phyloP scores from a whole-genome alignment of 2,888 invertebrate species.

The Cabera pusaria region DNA sequence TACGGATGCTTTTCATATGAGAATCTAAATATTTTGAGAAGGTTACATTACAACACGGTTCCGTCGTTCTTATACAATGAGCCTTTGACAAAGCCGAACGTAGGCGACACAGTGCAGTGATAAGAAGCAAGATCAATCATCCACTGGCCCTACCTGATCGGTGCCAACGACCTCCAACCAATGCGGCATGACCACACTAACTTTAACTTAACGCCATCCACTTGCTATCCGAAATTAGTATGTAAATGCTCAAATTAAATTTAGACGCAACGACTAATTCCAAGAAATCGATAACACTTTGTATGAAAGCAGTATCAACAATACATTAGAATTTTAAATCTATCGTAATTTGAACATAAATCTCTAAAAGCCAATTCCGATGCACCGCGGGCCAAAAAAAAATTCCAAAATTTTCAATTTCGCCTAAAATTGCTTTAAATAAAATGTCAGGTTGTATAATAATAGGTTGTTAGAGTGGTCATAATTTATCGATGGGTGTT shows the following conservation, averaged over 20 bases:
- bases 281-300: slow-evolving; percentile 38
- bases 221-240: slow-evolving; percentile 51
- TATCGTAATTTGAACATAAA: slow-evolving; percentile 61
- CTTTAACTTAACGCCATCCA: slow-evolving; percentile 58
- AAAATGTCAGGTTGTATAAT: slow-evolving; percentile 77
- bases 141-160: slow-evolving; percentile 74
- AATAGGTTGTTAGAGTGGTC: slow-evolving; percentile 73
- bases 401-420: slow-evolving; percentile 71
- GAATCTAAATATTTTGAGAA: slow-evolving; percentile 9
- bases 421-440: slow-evolving; percentile 64
- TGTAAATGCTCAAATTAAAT: slow-evolving; percentile 46
- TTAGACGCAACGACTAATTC: slow-evolving; percentile 34
- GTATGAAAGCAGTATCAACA: slow-evolving; percentile 38
- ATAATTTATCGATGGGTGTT: slow-evolving; percentile 77
- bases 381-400: slow-evolving; percentile 70
- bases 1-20: background rate
- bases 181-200: slow-evolving; percentile 68
- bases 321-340: slow-evolving; percentile 56
- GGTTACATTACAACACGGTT: slow-evolving; percentile 59
- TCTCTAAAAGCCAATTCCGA: slow-evolving; percentile 63
- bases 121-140: slow-evolving; percentile 81
- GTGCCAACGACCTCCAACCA: slow-evolving; percentile 68
- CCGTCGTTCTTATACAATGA: slow-evolving; percentile 66
- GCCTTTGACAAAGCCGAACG: slow-evolving; percentile 78
- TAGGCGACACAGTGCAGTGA: slow-evolving; percentile 77